Percentiles rank a stretch among this genome's conserved stretches.
Conservation (phyloP, 2,113 vertebrate species). For the Trichomycterus rosablanca region DNA sequence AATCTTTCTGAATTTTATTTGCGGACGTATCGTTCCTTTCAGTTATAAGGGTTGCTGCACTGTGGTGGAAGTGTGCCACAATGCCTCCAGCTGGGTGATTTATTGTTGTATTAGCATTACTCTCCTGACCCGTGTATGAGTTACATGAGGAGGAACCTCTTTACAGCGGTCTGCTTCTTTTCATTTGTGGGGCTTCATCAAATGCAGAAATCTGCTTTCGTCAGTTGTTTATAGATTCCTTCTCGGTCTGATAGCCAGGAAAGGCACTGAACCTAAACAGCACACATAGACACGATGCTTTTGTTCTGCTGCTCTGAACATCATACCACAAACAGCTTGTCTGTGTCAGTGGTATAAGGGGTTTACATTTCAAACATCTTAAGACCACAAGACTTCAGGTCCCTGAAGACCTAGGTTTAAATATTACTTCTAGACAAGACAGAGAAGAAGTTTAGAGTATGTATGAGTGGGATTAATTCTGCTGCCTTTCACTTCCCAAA, state of each 20-base stretch:
- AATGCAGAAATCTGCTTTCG: not conserved
- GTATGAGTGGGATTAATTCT: too few relatives aligned
- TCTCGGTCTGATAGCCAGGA: not conserved
- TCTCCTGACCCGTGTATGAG: conserved; percentile 1
- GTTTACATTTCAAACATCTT: too few relatives aligned
- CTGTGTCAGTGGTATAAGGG: too few relatives aligned
- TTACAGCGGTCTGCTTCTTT: conserved; percentile 6
- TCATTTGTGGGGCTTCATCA: not conserved
- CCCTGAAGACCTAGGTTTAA: too few relatives aligned
- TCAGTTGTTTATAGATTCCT: conserved; percentile 28
- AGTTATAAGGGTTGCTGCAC: not conserved
- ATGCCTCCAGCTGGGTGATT: conserved; percentile 22
- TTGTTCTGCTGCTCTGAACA: not conserved
- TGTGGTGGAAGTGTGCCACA: not conserved
- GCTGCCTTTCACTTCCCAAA: too few relatives aligned
- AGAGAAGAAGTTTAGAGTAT: too few relatives aligned
- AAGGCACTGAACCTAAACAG: not conserved
- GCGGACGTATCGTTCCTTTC: not conserved
- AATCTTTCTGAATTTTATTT: too few relatives aligned
- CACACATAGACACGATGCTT: too few relatives aligned
- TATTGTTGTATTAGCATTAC: not conserved
- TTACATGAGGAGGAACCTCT: not conserved
- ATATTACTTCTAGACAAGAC: too few relatives aligned
- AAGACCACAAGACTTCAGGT: too few relatives aligned
- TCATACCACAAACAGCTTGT: too few relatives aligned